These are phyloP conservation scores for Eucidaris tribuloides DNA, from an alignment of 35 echinoderm and acorn worm genomes.

Conservation along the genomic window DNA sequence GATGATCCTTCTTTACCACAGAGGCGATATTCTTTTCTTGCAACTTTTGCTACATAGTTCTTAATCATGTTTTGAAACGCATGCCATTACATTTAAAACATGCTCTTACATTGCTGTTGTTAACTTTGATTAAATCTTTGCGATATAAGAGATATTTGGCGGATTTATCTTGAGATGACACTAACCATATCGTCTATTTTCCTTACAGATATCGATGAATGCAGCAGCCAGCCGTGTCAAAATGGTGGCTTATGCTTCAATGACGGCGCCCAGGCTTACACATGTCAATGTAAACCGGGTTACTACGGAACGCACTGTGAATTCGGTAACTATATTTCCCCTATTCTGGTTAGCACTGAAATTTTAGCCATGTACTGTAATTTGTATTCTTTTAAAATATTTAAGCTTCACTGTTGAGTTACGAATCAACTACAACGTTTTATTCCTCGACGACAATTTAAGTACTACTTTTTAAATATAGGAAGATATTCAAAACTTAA, in stretches of 20 bases:
- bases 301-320: not conserved
- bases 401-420: too few species aligned
- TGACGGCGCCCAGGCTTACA: conserved; percentile 12
- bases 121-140: not conserved
- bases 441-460: too few species aligned
- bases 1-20: not conserved
- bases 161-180: too few species aligned
- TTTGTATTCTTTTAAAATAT: too few species aligned
- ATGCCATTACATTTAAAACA: not conserved
- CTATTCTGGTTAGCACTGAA: too few species aligned
- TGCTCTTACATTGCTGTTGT: not conserved
- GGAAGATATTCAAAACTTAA: too few species aligned
- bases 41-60: not conserved
- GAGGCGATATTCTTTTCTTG: not conserved
- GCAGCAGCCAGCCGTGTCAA: conserved; percentile 55
- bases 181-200: too few species aligned
- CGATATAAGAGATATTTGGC: too few species aligned
- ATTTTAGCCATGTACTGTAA: too few species aligned
- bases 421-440: too few species aligned
- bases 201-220: conserved; percentile 8
- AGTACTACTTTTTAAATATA: too few species aligned
- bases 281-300: conserved; percentile 1
- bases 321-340: not conserved
- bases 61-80: not conserved
- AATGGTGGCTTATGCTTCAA: conserved; percentile 79